Evolutionary conservation across 2,888 invertebrate genomes (phyloP).

Genomic region (Hirtodrosophila trivittata): DNA sequence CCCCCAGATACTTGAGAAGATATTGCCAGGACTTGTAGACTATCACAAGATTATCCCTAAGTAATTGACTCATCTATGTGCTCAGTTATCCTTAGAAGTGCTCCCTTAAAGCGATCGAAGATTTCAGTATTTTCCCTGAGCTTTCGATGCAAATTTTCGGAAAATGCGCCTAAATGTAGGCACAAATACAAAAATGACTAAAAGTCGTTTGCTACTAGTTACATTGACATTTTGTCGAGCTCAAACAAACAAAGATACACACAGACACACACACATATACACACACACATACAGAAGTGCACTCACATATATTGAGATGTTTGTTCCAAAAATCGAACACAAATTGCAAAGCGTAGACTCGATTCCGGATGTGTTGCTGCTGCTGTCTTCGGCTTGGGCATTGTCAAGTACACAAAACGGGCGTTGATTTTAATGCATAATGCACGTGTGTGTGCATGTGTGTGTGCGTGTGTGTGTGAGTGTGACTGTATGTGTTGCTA

Average conservation of each 20-base stretch:
- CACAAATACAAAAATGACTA: conserved; percentile 16
- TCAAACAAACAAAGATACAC: background rate
- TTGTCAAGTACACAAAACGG: conserved; percentile 68
- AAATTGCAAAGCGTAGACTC: conserved; percentile 35
- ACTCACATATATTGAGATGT: background rate
- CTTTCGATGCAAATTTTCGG: conserved; percentile 20
- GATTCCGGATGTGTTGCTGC: conserved; percentile 32
- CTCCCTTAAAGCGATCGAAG: too few species aligned
- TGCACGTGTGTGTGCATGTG: conserved; percentile 58
- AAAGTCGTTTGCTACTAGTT: conserved; percentile 13
- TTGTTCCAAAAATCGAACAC: conserved; percentile 38
- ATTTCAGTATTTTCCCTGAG: conserved; percentile 5
- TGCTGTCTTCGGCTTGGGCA: conserved; percentile 58
- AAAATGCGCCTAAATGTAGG: conserved; percentile 54
- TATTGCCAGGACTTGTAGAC: too few species aligned
- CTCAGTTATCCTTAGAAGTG: too few species aligned
- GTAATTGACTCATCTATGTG: too few species aligned
- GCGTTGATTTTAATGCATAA: conserved; percentile 82
- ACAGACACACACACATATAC: conserved; percentile 4
- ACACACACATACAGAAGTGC: background rate
- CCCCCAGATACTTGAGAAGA: too few species aligned
- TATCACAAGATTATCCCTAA: too few species aligned
- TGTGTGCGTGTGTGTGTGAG: conserved; percentile 13
- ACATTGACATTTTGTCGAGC: conserved; percentile 42
- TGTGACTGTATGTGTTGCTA: conserved; percentile 11